Base-by-base conservation (phyloP, 2,888 invertebrate species). In the Ophion ellenae region DNA sequence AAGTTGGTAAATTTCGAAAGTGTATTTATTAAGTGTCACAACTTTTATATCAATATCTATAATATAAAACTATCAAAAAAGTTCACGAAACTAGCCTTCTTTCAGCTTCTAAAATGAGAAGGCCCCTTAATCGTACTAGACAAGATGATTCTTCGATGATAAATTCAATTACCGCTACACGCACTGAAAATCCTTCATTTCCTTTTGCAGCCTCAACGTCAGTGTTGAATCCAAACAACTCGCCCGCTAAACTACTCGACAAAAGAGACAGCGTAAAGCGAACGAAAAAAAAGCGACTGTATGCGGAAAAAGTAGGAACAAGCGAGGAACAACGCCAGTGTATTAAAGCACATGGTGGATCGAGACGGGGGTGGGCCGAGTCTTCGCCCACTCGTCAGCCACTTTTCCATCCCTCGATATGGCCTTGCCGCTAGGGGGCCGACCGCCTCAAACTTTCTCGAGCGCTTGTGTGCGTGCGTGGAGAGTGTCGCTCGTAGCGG, bases 381-480 rank as follows among this genome's bases (percentile, higher is more conserved):
- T 47, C 64, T 6, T 67, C 47, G 64, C 66, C n/a, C 32, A 66
- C 64, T 32, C 66, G n/a, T 45, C 20, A 76, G 71, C 67, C 66
- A 83, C 83, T 83, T 85, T 77, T 85, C 73, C 85, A 85, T 79
- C 85, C 85, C 85, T 83, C 57, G 14, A 78, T 47, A 64, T 80
- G 76, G 83, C 83, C 83, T 83, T 82, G 84, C 70, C 84, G 36
- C 45, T 63, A 66, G 73, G 79, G 75, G 86, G 83, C 87, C 87
- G 87, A 89, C 88, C 87, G 79, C 82, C 82, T 81, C 81, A 79
- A 64, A 80, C 73, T 73, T 83, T 69, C 71, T 74, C 79, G 86
- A 36, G 9, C 61, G 61, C 6, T 9, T 71, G 61, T 74, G 57
- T 76, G 87, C 17, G 66, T 77, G 53, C 74, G 64, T 61, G 63